phyloP scores from a whole-genome alignment of 2,797 vertebrate genomes.

The Bryconaethiops microstoma region DNA sequence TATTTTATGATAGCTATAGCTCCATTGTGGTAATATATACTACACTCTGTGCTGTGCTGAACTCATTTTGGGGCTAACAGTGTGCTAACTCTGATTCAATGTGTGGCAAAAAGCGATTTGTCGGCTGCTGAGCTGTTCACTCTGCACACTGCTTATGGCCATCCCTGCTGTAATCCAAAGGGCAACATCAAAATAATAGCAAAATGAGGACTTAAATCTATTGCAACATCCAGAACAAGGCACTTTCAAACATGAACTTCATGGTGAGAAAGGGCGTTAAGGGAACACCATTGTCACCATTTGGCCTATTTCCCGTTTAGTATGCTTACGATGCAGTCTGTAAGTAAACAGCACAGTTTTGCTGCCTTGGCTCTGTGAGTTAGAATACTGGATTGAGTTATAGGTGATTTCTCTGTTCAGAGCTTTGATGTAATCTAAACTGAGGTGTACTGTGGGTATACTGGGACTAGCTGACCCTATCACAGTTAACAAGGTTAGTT shows the following conservation, averaged over 20 bases:
- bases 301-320: background rate
- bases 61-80: constrained; percentile 34
- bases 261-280: background rate
- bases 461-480: too few species aligned
- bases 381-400: too few species aligned
- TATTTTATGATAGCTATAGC: constrained; percentile 44
- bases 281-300: background rate
- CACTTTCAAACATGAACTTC: constrained; percentile 1
- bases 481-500: too few species aligned
- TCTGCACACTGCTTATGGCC: constrained; percentile 37
- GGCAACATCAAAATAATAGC: constrained; percentile 17
- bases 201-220: constrained; percentile 28
- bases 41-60: constrained; percentile 23
- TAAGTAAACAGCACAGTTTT: background rate
- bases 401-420: too few species aligned
- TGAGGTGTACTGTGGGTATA: too few species aligned
- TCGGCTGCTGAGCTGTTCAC: constrained; percentile 31
- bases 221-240: constrained; percentile 7
- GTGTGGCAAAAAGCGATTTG: constrained; percentile 38
- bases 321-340: background rate
- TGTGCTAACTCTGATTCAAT: constrained; percentile 40
- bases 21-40: constrained; percentile 34
- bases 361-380: background rate
- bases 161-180: constrained; percentile 35
- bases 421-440: too few species aligned